phyloP scores from a whole-genome alignment of 2,113 vertebrate genomes.

The Gnathonemus echidnorhynchus region DNA sequence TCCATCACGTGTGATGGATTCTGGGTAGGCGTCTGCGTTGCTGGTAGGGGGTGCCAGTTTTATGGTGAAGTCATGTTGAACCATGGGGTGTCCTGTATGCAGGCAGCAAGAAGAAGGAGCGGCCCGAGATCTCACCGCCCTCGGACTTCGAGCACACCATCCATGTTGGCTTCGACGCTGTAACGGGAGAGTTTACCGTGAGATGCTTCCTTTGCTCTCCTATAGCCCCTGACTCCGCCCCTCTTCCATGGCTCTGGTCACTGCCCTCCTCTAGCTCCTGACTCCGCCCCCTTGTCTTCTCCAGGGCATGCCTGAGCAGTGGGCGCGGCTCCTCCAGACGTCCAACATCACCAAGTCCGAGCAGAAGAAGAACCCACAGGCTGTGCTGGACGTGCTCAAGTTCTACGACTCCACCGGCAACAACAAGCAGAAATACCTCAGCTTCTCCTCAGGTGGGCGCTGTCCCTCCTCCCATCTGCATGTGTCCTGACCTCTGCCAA shows the following conservation, averaged over 20 bases:
- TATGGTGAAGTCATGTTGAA: background rate
- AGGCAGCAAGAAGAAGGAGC: slow-evolving; percentile 90
- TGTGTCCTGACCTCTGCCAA: slow-evolving; percentile 6
- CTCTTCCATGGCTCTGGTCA: background rate
- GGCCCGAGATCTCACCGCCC: slow-evolving; percentile 90
- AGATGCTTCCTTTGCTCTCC: slow-evolving; percentile 44
- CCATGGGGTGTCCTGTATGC: slow-evolving; percentile 10
- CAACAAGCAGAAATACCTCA: slow-evolving; percentile 94
- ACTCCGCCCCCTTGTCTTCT: background rate
- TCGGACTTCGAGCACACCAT: slow-evolving; percentile 98
- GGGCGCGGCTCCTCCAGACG: slow-evolving; percentile 91
- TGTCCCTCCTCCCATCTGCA: background rate
- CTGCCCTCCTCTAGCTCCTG: background rate
- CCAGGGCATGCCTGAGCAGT: slow-evolving; percentile 97
- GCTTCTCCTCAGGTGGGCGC: slow-evolving; percentile 77
- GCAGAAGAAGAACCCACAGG: slow-evolving; percentile 98
- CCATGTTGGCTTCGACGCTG: slow-evolving; percentile 93
- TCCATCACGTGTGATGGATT: background rate
- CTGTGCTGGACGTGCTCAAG: slow-evolving; percentile 90
- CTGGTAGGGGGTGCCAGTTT: background rate
- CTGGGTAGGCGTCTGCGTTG: background rate
- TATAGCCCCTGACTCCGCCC: background rate
- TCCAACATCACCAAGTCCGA: slow-evolving; percentile 97
- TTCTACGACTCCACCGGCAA: slow-evolving; percentile 96
- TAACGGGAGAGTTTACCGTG: slow-evolving; percentile 96